Conservation (phyloP, 2,888 invertebrate genomes). For the Sthenelais limicola region DNA sequence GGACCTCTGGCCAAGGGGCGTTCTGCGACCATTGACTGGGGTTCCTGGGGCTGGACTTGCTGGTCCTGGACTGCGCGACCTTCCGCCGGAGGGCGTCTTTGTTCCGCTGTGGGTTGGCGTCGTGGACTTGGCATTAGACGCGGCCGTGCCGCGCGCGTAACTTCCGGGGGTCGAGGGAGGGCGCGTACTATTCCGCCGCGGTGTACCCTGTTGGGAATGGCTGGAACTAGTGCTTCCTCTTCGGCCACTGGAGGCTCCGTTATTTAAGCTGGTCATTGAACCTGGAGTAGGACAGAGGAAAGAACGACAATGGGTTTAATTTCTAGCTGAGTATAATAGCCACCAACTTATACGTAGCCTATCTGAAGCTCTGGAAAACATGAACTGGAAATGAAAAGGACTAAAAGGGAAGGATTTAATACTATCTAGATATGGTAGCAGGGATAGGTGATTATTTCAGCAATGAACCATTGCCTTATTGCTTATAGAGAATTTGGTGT, state of each 20-base stretch:
- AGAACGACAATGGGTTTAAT: no score
- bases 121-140: conserved; percentile 11
- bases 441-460: no score
- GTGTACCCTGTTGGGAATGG: not conserved
- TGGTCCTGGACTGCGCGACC: conserved; percentile 31
- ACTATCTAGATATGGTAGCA: no score
- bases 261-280: conserved; percentile 25
- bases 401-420: no score
- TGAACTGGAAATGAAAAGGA: no score
- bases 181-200: not conserved
- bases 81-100: conserved; percentile 18
- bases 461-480: no score
- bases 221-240: conserved; percentile 22
- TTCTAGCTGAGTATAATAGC: no score
- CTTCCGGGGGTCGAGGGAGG: not conserved
- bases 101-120: conserved; percentile 11
- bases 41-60: conserved; percentile 28
- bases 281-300: not conserved
- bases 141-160: conserved; percentile 19
- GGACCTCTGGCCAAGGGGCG: conserved; percentile 8
- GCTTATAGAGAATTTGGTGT: no score
- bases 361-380: no score
- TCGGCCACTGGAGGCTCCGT: conserved; percentile 12
- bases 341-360: no score
- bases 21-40: conserved; percentile 7